These are phyloP conservation scores for Stegana nigrithorax DNA, from an alignment of 2,888 invertebrate species.

Conservation along the genomic window DNA sequence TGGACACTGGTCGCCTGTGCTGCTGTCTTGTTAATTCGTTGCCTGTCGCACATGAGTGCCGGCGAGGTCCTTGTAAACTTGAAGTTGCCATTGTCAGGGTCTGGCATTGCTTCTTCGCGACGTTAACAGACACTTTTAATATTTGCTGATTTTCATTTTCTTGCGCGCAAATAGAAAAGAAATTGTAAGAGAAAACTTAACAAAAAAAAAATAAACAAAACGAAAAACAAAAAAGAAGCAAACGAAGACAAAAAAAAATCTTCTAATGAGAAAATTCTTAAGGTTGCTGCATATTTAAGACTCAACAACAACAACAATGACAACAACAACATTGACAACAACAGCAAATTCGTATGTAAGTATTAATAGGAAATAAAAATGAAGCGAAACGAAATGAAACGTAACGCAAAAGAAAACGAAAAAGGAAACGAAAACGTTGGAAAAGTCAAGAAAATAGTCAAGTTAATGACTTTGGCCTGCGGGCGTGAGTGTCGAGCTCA, in stretches of 20 bases:
- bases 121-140: conserved; percentile 57
- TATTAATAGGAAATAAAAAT: no score
- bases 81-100: conserved; percentile 15
- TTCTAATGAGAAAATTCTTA: conserved; percentile 61
- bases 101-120: conserved; percentile 26
- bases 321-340: neutral
- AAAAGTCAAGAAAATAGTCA: conserved; percentile 53
- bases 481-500: conserved; percentile 26
- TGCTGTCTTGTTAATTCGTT: no score
- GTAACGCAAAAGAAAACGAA: conserved; percentile 40
- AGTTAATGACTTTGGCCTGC: conserved; percentile 57
- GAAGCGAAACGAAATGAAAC: conserved; percentile 27
- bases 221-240: conserved; percentile 24
- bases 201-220: conserved; percentile 37
- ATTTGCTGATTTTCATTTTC: conserved; percentile 41
- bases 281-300: conserved; percentile 61
- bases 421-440: conserved; percentile 40
- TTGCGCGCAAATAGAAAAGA: conserved; percentile 35
- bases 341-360: no score
- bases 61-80: neutral
- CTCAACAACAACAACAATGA: neutral
- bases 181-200: neutral
- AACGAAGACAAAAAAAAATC: conserved; percentile 3
- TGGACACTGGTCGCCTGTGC: no score
- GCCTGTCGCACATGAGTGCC: no score